phyloP scores from a whole-genome alignment of 2,797 vertebrate genomes.

The Knipowitschia caucasica region DNA sequence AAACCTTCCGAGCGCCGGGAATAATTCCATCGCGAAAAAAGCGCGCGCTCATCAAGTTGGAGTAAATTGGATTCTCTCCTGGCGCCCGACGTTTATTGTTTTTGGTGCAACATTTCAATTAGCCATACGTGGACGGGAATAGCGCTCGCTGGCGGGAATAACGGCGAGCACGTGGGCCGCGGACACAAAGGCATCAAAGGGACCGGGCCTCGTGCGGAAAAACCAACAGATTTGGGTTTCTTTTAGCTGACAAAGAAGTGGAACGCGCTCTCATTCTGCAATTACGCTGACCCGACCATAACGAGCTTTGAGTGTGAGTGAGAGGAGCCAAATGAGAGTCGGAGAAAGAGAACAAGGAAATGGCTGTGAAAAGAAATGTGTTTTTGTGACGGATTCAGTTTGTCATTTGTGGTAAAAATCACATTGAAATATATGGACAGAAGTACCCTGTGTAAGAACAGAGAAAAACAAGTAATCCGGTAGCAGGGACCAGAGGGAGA shows the following conservation, averaged over 20 bases:
- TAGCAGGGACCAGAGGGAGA: no score
- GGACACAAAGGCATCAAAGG: slow-evolving; percentile 52
- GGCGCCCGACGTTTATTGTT: slow-evolving; percentile 42
- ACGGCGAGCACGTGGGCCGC: slow-evolving; percentile 24
- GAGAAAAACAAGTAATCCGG: no score
- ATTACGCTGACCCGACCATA: neutral
- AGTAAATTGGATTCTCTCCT: slow-evolving; percentile 47
- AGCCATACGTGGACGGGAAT: slow-evolving; percentile 45
- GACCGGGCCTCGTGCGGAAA: slow-evolving; percentile 18
- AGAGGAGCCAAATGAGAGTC: neutral
- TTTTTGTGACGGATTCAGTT: neutral
- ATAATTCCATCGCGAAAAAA: slow-evolving; percentile 37
- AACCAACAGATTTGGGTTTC: slow-evolving; percentile 34
- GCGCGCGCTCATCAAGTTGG: slow-evolving; percentile 51
- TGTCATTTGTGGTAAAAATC: no score
- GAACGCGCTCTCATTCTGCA: neutral
- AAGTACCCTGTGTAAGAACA: no score
- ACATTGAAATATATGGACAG: no score
- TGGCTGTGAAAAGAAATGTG: neutral
- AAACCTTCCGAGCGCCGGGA: slow-evolving; percentile 27
- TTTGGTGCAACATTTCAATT: slow-evolving; percentile 55
- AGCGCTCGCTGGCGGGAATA: slow-evolving; percentile 37
- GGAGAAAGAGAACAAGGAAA: neutral
- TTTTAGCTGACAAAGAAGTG: slow-evolving; percentile 2
- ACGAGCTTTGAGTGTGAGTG: neutral